Evolutionary conservation across 2,797 vertebrate species (phyloP), one percentile per base, ranked within the genome.

Genomic region (Sciurus carolinensis): DNA sequence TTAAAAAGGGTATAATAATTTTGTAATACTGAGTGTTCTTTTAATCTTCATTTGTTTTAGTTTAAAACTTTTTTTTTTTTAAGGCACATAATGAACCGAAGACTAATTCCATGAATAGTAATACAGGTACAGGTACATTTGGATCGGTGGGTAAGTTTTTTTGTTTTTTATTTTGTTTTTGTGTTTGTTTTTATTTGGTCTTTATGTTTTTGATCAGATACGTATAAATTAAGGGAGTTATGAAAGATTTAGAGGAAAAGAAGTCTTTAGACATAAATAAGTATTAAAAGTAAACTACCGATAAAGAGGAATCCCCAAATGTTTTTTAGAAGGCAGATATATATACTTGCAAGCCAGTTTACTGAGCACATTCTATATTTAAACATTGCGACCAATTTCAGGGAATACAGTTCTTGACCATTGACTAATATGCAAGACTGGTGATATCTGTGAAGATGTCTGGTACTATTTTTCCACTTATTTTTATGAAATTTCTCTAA

Each of bases 11-110:
- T 59, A 50, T 42, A 76, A 39, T 30, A 87, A 73, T 73, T 57
- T 87, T 76, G 20, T 36, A 39, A 54, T 90, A 64, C 52, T 95
- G 24, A 72, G 36, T 52, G 15, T 33, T 50, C 62, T 85, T 86
- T 91, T 75, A n/a, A 62, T 30, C n/a, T 69, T 96, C 94, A 89
- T 77, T 73, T 97, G 15, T 90, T 97, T 98, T 94, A 98, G 2
- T 96, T 50, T 89, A 94, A 17, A 39, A 62, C 18, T 36, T 1
- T 98, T 97, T 87, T 96, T 80, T 97, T 95, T 98, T 57, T 54
- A 6, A 99, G 99, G 99, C 98, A 97, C 99, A 99, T 97, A 99
- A 98, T 97, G 99, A 99, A 98, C 99, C 99, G 98, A 99, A 99
- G 96, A 99, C 98, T 96, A 99, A 99, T 98, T 99, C 99, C 97